Evolutionary conservation across 2,888 invertebrate genomes (phyloP).

Genomic region (Leptura quadrifasciata): DNA sequence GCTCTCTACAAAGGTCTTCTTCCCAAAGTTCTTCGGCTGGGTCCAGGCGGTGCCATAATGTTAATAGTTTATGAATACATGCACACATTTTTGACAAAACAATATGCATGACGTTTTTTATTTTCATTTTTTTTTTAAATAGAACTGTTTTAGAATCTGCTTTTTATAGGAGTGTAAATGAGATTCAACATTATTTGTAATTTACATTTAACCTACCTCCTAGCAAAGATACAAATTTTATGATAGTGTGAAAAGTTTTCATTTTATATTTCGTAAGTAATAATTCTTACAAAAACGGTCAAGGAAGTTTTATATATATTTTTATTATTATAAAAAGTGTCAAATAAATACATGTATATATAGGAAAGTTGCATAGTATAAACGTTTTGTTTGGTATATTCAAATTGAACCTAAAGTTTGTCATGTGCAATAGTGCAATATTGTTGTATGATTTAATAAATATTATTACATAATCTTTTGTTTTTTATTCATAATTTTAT

Average conservation of each 20-base stretch:
- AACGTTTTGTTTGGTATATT: conserved; percentile 22
- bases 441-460: conserved; percentile 11
- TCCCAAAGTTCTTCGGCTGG: conserved; percentile 92
- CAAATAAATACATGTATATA: background rate
- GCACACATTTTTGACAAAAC: conserved; percentile 82
- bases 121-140: background rate
- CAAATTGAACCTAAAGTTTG: conserved; percentile 25
- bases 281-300: background rate
- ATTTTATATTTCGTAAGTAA: background rate
- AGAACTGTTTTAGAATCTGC: background rate
- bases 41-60: conserved; percentile 97
- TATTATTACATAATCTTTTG: background rate
- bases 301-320: background rate
- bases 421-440: background rate
- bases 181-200: background rate
- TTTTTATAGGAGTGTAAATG: background rate
- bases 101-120: conserved; percentile 66
- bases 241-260: background rate
- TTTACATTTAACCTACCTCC: background rate
- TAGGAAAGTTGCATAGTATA: background rate
- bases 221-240: background rate
- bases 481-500: conserved; percentile 52
- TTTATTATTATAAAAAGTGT: background rate
- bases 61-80: conserved; percentile 93
- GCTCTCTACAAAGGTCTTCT: conserved; percentile 94